Base-by-base conservation (phyloP, 2,113 vertebrate species). In the Carettochelys insculpta region DNA sequence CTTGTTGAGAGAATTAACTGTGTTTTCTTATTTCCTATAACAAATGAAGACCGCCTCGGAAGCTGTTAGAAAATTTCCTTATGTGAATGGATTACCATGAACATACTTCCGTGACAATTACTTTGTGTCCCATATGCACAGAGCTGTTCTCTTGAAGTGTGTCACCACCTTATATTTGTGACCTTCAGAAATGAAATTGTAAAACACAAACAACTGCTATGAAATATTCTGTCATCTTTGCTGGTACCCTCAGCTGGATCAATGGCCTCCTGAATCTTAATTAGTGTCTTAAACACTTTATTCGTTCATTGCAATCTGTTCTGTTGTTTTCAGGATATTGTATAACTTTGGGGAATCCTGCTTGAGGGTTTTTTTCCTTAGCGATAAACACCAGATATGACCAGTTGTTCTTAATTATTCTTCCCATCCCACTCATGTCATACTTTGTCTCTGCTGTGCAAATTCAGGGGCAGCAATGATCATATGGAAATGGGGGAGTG, bases 301-400 rank as follows among this genome's bases (percentile, higher is more conserved):
- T 84, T 96, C 95, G 94, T 95, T 95, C 94, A 93, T 88, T 83
- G 76, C 95, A 95, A 95, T 93, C 94, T 95, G 94, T 95, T 95
- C 92, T 20, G 94, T 95, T 95, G 90, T 94, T 92, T 94, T 68
- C 92, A 86, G 84, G 91, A 93, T 86, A 84, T 80, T 56, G 94
- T 51, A 29, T n/a, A 82, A 16, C 92, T 95, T 87, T 51, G 0
- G 92, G 91, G 93, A 92, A 78, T 86, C 94, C 89, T 19, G 43
- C 50, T 45, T 5, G 61, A 1, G 3, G 82, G 19, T 34, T 87
- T 88, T 65, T 41, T 24, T n/a, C 89, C 77, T 50, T 12, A 90
- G 83, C 85, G 79, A 89, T 43, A 75, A 83, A 82, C 90, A 76
- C 91, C 41, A 22, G 79, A 75, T 82, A 83, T 76, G 43, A 27